Percentiles rank a stretch among this genome's conserved stretches.
Conservation (phyloP, 2,888 invertebrate species). For the Drosophila nr. perissopoda region DNA sequence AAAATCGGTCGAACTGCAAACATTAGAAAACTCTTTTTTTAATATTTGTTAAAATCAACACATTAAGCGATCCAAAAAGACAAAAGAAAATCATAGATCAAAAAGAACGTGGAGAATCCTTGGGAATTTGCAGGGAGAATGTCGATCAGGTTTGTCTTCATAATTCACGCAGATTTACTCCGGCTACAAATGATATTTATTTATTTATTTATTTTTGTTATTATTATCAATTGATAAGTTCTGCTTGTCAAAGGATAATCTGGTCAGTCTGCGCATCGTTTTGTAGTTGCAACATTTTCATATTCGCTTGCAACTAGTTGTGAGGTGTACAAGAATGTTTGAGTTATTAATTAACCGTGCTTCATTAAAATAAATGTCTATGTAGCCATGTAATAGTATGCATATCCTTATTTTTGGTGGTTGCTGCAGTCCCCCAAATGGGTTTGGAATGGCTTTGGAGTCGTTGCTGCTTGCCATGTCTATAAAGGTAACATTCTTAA, state of each 20-base stretch:
- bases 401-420: conserved; percentile 1
- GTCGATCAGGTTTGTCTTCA: background rate
- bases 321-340: background rate
- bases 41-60: too few species aligned
- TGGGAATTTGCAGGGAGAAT: background rate
- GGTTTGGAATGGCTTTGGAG: background rate
- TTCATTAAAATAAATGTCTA: conserved; percentile 44
- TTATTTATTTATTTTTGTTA: background rate
- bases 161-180: background rate
- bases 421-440: conserved; percentile 8
- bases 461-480: conserved; percentile 38
- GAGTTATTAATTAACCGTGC: conserved; percentile 37
- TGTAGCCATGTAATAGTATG: conserved; percentile 3
- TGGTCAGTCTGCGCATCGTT: background rate
- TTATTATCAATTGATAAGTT: background rate
- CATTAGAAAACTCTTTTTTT: background rate
- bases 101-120: rapidly evolving
- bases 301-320: background rate
- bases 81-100: background rate
- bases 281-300: background rate
- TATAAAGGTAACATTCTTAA: conserved; percentile 75
- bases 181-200: background rate
- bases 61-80: background rate
- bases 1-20: background rate
- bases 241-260: background rate